Conservation (phyloP, 2,888 invertebrate species). For the Lottia gigantea region DNA sequence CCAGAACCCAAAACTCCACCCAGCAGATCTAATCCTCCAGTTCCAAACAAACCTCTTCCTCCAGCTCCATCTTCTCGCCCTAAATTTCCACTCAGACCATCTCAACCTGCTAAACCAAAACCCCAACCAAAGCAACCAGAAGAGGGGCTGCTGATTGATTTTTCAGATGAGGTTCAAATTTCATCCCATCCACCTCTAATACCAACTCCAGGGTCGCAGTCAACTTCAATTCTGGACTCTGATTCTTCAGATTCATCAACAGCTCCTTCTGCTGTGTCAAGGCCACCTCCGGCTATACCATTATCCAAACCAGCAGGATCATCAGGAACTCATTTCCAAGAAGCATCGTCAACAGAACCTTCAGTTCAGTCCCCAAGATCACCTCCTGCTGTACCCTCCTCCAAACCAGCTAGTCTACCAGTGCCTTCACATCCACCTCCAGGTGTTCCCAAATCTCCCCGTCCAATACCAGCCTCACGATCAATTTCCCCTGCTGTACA, state of each 20-base stretch:
- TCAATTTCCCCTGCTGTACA: conserved; percentile 7
- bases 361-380: conserved; percentile 9
- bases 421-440: conserved; percentile 12
- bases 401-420: conserved; percentile 7
- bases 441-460: conserved; percentile 13
- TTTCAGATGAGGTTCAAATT: not conserved
- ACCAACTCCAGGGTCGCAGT: not conserved
- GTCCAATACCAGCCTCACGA: not conserved
- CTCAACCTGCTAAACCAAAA: not conserved
- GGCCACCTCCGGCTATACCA: conserved; percentile 9
- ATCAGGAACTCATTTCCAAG: too few relatives aligned
- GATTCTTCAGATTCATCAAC: not conserved
- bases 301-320: not conserved
- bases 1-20: not conserved
- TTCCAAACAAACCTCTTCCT: conserved; percentile 3
- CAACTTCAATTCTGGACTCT: not conserved
- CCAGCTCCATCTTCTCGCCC: not conserved
- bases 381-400: conserved; percentile 15
- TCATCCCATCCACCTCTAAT: not conserved
- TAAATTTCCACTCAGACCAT: not conserved
- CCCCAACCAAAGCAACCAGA: not conserved
- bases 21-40: too few relatives aligned
- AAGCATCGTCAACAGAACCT: too few relatives aligned
- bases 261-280: conserved; percentile 24
- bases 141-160: not conserved